Evolutionary conservation across 2,797 vertebrate species (phyloP).

Genomic region (Buceros bicornis): DNA sequence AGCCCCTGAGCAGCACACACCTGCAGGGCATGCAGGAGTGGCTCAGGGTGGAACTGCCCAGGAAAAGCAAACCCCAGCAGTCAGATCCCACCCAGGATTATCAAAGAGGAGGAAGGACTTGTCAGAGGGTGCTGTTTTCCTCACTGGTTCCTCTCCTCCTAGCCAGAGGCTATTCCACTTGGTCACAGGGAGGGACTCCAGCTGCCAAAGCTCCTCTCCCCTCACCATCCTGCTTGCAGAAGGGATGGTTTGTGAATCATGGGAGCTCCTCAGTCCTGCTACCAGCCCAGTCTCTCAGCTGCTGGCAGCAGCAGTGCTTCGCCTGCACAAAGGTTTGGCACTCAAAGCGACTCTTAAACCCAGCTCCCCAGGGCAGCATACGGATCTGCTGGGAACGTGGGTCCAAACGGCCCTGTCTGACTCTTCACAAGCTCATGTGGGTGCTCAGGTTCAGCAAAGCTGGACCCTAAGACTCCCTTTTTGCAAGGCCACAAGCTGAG

Average conservation of each 20-base stretch:
- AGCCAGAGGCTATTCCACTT: background rate
- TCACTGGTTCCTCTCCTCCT: background rate
- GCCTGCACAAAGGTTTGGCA: background rate
- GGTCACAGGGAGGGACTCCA: background rate
- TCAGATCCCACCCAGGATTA: background rate
- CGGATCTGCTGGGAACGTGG: accelerated
- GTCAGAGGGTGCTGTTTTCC: background rate
- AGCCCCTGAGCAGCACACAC: background rate
- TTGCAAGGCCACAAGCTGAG: background rate
- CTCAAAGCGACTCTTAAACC: background rate
- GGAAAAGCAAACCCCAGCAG: background rate
- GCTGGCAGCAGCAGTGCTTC: background rate
- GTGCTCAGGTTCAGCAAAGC: background rate
- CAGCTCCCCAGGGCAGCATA: background rate
- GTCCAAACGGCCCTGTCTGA: background rate
- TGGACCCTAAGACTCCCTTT: background rate
- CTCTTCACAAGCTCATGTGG: accelerated
- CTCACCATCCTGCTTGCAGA: background rate
- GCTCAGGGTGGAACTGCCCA: background rate
- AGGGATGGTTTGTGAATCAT: background rate
- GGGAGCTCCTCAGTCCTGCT: background rate
- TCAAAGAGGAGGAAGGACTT: background rate
- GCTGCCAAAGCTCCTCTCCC: background rate
- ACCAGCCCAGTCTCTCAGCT: background rate
- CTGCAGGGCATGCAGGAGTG: background rate